These are phyloP conservation scores for Sebastes kiyomatsui DNA, from an alignment of 2,797 vertebrate genomes.

Conservation along the genomic window DNA sequence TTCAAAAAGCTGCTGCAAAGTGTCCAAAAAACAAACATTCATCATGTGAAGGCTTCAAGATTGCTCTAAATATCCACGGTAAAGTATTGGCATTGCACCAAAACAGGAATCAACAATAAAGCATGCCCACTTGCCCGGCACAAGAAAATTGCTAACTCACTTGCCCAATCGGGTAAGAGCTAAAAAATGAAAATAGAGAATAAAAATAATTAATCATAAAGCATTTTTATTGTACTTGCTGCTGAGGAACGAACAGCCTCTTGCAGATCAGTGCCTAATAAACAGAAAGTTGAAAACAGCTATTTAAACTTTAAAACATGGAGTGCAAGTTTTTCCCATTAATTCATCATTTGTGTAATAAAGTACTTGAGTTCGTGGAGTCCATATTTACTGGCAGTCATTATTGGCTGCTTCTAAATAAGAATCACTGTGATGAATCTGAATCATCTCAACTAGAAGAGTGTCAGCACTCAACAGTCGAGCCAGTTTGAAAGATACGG, in stretches of 20 bases:
- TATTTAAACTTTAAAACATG: background rate
- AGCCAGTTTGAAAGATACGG: slow-evolving; percentile 16
- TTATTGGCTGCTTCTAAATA: slow-evolving; percentile 5
- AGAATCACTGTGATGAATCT: slow-evolving; percentile 29
- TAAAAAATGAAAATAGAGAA: background rate
- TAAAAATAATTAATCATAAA: background rate
- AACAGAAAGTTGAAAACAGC: slow-evolving; percentile 22
- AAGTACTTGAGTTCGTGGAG: slow-evolving; percentile 21
- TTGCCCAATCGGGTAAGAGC: background rate
- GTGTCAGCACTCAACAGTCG: background rate
- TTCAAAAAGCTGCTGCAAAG: background rate
- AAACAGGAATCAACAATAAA: background rate
- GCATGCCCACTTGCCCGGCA: background rate
- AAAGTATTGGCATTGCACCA: background rate
- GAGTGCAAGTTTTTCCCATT: background rate
- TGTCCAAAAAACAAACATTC: background rate
- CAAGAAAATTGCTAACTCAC: background rate
- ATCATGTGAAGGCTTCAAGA: background rate
- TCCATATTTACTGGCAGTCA: slow-evolving; percentile 28
- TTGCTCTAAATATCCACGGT: background rate
- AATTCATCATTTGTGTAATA: slow-evolving; percentile 9
- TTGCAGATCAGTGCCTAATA: background rate
- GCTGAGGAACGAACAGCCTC: background rate
- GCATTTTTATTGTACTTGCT: background rate
- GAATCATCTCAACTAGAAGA: slow-evolving; percentile 20